A percentile compares a stretch with the other conserved stretches of the same genome.
Conservation (phyloP, 2,888 invertebrate genomes). For the Reticulitermes lucifugus region DNA sequence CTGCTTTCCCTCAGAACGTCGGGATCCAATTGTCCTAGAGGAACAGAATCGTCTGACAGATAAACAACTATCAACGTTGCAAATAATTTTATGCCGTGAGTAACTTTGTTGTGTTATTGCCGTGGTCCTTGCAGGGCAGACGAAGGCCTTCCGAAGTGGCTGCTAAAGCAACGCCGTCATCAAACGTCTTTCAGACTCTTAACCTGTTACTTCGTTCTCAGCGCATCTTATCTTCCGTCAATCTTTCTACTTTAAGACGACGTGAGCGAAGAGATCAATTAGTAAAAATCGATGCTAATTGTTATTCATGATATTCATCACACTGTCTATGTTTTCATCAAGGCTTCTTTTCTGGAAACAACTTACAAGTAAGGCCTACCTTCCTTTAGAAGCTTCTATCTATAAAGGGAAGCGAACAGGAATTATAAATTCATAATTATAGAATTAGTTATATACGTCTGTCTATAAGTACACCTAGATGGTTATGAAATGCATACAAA, state of each 20-base stretch:
- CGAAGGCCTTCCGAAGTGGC: not conserved
- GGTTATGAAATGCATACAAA: not conserved
- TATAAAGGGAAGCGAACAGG: no score
- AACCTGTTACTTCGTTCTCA: conserved; percentile 22
- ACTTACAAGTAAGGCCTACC: no score
- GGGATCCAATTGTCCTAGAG: no score
- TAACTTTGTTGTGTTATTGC: not conserved
- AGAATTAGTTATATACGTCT: no score
- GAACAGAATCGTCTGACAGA: no score
- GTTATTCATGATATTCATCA: conserved; percentile 38
- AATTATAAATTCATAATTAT: no score
- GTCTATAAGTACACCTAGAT: no score
- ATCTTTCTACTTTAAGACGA: conserved; percentile 22
- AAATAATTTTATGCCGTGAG: no score
- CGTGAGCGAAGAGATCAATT: conserved; percentile 39
- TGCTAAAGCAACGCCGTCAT: not conserved
- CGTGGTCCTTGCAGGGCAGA: not conserved
- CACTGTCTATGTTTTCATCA: conserved; percentile 9
- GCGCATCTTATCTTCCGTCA: not conserved
- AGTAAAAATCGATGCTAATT: conserved; percentile 29
- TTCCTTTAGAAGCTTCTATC: no score
- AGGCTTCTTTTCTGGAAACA: not conserved
- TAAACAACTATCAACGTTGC: no score
- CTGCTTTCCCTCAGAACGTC: no score
- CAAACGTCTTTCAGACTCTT: not conserved